Evolutionary conservation across 2,888 invertebrate species (phyloP), one percentile per base, ranked within the genome.

Genomic region (Eupithecia insigniata): DNA sequence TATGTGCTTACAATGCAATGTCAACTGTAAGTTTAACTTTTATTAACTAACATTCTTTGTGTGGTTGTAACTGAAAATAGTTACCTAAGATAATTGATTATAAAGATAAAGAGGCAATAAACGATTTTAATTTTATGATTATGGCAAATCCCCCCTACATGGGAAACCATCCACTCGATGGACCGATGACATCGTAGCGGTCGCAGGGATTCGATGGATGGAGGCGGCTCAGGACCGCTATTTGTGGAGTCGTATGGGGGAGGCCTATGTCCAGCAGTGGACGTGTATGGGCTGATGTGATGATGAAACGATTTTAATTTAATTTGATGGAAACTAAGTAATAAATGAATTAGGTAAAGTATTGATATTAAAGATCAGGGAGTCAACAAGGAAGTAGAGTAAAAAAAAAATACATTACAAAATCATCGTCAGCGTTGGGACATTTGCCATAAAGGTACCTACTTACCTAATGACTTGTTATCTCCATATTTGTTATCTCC

Each of bases 401-500:
- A 46, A 43, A 43, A 46, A n/a, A 51, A 51, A 51, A 46, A 8
- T 43, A n/a, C n/a, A n/a, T 46, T 10, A 46, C 10, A n/a, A 43
- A n/a, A 46, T 8, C 46, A n/a, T 51, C 10, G n/a, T 51, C 22
- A 16, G 12, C 26, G 4, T n/a, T 22, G 22, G 26, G 22, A 51
- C 22, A 55, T 26, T 0, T 55, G 55, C 26, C 55, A 5, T 36
- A 14, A 12, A 34, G 34, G 26, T 32, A 58, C 71, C 68, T 85
- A 93, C 71, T 71, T 85, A 93, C 93, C 91, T 22, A 92, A 83
- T 55, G 93, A 92, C 86, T 89, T 93, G 10, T 85, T 80, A 77
- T 94, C 94, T 51, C 87, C 92, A 84, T 90, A 92, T 79, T 81
- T 86, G 66, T 84, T 85, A 62, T 94, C 94, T 51, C 88, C 92